These are phyloP conservation scores for Ptilonorhynchus violaceus DNA, from an alignment of 2,113 vertebrate genomes.

Conservation along the genomic window DNA sequence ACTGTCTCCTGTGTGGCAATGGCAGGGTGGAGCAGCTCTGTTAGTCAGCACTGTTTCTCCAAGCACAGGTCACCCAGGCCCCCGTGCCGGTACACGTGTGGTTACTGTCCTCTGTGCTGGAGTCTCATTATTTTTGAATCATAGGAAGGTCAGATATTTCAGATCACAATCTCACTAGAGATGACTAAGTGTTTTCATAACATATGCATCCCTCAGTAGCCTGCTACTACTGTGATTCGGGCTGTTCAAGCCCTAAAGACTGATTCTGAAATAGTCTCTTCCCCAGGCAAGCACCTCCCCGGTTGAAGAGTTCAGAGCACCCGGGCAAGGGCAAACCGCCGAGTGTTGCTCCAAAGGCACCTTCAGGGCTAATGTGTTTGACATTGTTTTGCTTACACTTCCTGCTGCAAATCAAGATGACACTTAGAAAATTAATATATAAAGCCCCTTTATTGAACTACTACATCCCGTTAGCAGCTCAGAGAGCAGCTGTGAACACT, in stretches of 20 bases:
- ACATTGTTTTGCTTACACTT: slow-evolving; percentile 8
- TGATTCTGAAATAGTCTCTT: slow-evolving; percentile 2
- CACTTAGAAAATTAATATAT: slow-evolving; percentile 20
- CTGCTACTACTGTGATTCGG: neutral
- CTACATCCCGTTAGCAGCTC: neutral
- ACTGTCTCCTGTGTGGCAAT: neutral
- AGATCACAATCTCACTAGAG: neutral
- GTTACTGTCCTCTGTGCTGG: neutral
- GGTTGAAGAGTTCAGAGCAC: neutral
- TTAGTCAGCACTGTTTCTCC: neutral
- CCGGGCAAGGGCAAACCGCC: neutral
- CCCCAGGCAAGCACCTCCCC: neutral
- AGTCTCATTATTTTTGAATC: neutral
- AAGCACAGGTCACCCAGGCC: neutral
- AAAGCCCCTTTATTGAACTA: slow-evolving; percentile 4
- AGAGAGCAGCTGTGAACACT: slow-evolving; percentile 11
- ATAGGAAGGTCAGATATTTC: neutral
- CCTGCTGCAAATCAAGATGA: slow-evolving; percentile 8
- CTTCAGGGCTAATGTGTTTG: neutral
- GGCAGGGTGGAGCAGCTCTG: neutral
- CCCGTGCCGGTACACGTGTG: fast-evolving
- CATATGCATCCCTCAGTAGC: neutral
- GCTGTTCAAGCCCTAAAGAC: slow-evolving; percentile 3
- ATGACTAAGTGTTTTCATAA: slow-evolving; percentile 21
- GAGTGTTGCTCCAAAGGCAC: neutral